Evolutionary conservation across 2,797 vertebrate species (phyloP).

Genomic region (Chloroceryle amazona): DNA sequence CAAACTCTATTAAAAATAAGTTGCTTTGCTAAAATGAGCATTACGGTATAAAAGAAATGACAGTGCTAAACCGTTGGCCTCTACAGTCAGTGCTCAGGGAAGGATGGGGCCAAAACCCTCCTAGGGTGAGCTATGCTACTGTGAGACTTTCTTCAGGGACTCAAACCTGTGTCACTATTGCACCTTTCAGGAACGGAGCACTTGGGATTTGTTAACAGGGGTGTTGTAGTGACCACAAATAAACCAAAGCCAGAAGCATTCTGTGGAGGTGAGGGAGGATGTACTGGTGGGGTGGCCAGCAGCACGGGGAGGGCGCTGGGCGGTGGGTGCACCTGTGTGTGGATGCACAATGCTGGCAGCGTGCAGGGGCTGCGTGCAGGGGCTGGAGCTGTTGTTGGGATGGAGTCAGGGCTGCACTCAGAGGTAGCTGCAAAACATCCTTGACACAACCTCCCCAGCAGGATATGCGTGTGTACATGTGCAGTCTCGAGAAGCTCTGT

Average conservation of each 20-base stretch:
- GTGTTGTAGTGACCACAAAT: not conserved
- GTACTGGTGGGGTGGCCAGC: fast-evolving
- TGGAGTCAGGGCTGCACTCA: not conserved
- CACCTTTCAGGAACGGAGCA: not conserved
- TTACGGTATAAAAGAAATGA: not conserved
- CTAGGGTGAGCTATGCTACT: not conserved
- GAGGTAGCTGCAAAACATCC: not conserved
- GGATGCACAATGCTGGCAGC: fast-evolving
- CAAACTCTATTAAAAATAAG: slow-evolving; percentile 54
- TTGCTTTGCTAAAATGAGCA: slow-evolving; percentile 23
- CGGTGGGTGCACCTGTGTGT: fast-evolving
- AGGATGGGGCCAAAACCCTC: not conserved
- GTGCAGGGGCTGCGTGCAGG: fast-evolving
- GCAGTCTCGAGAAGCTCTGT: not conserved
- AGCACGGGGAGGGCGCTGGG: fast-evolving
- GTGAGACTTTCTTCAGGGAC: not conserved
- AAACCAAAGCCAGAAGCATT: not conserved
- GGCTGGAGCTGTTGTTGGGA: not conserved
- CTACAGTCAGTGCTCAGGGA: not conserved
- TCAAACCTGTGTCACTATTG: not conserved
- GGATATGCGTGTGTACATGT: fast-evolving
- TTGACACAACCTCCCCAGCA: fast-evolving
- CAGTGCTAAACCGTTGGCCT: not conserved
- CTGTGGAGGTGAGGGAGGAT: not conserved
- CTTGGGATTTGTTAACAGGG: not conserved